phyloP scores from a whole-genome alignment of 2,888 invertebrate genomes.

The Cryptosula pallasiana region DNA sequence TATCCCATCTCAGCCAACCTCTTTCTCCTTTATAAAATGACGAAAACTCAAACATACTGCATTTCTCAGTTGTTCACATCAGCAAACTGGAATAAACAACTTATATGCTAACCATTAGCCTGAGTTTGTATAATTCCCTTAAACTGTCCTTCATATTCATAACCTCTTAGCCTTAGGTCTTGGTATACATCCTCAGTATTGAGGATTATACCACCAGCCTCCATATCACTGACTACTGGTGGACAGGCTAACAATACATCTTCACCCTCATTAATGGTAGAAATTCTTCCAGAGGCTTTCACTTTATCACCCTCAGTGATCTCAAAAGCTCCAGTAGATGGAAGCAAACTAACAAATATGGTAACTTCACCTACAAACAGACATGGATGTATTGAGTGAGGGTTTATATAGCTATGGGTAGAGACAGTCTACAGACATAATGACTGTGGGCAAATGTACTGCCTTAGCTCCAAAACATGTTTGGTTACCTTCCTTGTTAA shows the following conservation, averaged over 20 bases:
- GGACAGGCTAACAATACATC: constrained; percentile 11
- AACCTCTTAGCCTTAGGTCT: constrained; percentile 51
- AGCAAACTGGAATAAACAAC: background rate
- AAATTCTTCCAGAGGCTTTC: constrained; percentile 74
- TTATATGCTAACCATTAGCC: background rate
- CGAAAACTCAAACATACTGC: background rate
- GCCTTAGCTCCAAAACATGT: background rate
- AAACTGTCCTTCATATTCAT: constrained; percentile 52
- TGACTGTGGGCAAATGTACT: background rate
- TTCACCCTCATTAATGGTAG: constrained; percentile 58
- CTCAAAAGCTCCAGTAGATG: constrained; percentile 63
- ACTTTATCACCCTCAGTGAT: constrained; percentile 80
- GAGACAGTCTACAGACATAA: too few species aligned
- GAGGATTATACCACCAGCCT: constrained; percentile 29
- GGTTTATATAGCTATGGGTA: too few species aligned
- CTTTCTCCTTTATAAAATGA: constrained; percentile 58
- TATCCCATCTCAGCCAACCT: constrained; percentile 77
- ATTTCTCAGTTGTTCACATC: background rate
- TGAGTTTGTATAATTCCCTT: constrained; percentile 70
- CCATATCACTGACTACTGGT: background rate
- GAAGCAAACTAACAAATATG: constrained; percentile 47
- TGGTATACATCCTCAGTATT: constrained; percentile 49
- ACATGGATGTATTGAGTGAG: too few species aligned
- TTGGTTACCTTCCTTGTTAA: constrained; percentile 60
- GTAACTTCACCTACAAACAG: constrained; percentile 28